Base-by-base conservation (phyloP, 2,113 vertebrate genomes). In the Smithornis capensis region DNA sequence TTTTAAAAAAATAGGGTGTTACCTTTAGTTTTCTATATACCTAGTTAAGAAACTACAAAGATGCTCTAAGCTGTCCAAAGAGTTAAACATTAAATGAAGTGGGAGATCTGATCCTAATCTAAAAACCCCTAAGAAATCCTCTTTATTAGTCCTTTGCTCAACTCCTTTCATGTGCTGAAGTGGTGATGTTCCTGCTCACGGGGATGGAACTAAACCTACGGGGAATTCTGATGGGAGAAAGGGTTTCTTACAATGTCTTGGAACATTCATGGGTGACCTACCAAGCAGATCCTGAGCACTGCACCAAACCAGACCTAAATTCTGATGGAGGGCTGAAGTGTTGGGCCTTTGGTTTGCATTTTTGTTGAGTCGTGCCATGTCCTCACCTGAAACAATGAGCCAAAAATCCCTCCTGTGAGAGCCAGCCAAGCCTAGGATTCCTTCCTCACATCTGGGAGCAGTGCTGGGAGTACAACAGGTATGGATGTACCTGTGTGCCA, bases 1-100 rank as follows among this genome's bases (percentile, higher is more conserved):
- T 96, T 92, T 93, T 97, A 92, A 91, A 93, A 96, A 98, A 98
- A 97, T 79, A 91, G 89, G 91, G 95, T 4, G 7, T 97, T 96
- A 96, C 82, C 76, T 94, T 95, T 83, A 31, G 52, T 87, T 79
- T 86, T 64, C 91, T 85, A 88, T 12, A 93, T 84, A 94, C 59
- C 94, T 81, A 87, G 75, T 88, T 92, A 97, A 78, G 89, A 97
- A 97, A 92, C 84, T 95, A 96, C 78, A 94, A 95, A 69, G 56
- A 68, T 6, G 70, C 57, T 70, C 88, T 49, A 83, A 91, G 87
- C 90, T 95, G 84, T 84, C 92, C 84, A 73, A 93, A 94, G 85
- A 85, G 89, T 85, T 85, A 96, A 94, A 92, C n/a, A 19, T 40
- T 47, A 94, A 94, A 96, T 86, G 90, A 97, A 97, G 84, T 6